Percentiles rank a stretch among this genome's conserved stretches.
These are phyloP conservation scores for Caracal caracal DNA, from an alignment of 2,113 vertebrate genomes.

Conservation along the genomic window DNA sequence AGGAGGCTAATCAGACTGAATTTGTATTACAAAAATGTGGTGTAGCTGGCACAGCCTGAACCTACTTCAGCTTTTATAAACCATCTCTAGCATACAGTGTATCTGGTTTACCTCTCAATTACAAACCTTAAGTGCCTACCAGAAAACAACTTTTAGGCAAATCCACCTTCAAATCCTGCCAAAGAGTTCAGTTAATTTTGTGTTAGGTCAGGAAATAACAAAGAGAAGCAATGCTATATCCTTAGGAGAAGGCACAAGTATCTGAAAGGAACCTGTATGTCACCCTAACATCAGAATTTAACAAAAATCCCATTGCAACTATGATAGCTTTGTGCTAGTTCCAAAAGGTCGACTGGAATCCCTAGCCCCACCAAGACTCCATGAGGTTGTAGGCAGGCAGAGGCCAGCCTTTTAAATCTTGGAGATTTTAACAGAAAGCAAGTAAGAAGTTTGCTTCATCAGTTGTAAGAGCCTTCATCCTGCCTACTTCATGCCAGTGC, in stretches of 20 bases:
- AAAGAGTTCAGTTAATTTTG: constrained; percentile 28
- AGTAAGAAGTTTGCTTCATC: not conserved
- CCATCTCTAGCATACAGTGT: not conserved
- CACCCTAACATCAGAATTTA: not conserved
- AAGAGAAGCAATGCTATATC: not conserved
- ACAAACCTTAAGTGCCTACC: not conserved
- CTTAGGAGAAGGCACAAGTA: not conserved
- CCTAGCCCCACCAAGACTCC: not conserved
- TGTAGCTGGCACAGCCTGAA: not conserved
- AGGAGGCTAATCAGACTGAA: not conserved
- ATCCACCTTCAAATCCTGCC: not conserved
- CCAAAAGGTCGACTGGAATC: not conserved
- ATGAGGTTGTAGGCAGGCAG: not conserved
- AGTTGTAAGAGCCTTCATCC: not conserved
- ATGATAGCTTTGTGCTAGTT: not conserved
- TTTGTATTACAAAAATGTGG: not conserved
- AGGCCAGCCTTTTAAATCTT: not conserved
- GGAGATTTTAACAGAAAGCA: not conserved
- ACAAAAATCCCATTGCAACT: not conserved
- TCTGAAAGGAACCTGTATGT: not conserved
- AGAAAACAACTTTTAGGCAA: constrained; percentile 43
- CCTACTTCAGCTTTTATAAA: constrained; percentile 12
- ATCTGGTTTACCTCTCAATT: constrained; percentile 39
- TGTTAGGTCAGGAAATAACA: constrained; percentile 21
- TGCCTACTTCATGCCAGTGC: not conserved